Conservation (phyloP, 2,113 vertebrate genomes). For the Nansenia antarctica region DNA sequence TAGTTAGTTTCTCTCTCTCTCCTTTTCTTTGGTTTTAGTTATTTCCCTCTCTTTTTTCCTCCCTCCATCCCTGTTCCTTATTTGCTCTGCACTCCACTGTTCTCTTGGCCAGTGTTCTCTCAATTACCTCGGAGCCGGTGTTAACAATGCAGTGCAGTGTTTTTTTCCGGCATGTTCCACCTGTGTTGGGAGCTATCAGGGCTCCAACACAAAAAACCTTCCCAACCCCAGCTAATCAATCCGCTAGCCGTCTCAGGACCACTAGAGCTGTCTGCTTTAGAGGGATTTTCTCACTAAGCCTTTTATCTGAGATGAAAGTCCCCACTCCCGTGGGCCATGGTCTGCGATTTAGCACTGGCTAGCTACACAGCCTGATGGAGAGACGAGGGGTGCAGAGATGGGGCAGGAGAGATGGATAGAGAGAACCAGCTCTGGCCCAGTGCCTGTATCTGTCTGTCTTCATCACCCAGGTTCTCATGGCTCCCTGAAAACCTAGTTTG, state of each 20-base stretch:
- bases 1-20: neutral
- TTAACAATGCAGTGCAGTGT: conserved; percentile 12
- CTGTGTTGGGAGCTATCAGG: neutral
- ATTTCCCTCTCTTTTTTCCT: neutral
- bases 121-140: neutral
- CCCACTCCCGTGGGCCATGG: neutral
- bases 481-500: too few relatives aligned
- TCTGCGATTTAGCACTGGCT: neutral
- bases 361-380: neutral
- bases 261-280: conserved; percentile 10
- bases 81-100: neutral
- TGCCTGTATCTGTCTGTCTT: neutral
- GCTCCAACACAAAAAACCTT: neutral
- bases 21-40: too few relatives aligned
- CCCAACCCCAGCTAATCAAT: conserved; percentile 12
- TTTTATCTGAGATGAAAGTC: conserved; percentile 43
- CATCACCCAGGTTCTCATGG: too few relatives aligned
- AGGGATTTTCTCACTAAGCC: conserved; percentile 17
- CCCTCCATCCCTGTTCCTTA: neutral
- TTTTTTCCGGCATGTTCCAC: conserved; percentile 6
- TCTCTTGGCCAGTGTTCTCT: neutral
- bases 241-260: conserved; percentile 1
- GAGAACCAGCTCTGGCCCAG: conserved; percentile 9
- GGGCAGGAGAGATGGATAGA: conserved; percentile 1
- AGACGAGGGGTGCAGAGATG: neutral